Evolutionary conservation across 2,797 vertebrate species (phyloP).

Genomic region (Mycteria americana): DNA sequence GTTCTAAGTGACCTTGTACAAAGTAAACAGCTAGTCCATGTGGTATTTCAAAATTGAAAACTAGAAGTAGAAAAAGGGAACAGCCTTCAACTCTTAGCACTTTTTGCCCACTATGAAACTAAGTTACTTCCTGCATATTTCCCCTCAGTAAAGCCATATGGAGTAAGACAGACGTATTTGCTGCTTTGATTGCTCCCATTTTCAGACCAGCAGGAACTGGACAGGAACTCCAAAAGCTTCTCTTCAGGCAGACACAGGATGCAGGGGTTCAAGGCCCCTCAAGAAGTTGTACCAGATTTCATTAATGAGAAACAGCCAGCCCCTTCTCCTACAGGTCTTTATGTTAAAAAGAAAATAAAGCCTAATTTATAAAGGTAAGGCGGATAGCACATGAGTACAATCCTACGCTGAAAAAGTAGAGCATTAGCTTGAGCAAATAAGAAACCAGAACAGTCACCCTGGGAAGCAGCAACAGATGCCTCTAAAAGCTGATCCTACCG

Average conservation of each 20-base stretch:
- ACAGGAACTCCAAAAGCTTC: not conserved
- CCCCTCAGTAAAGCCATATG: not conserved
- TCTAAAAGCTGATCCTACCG: not conserved
- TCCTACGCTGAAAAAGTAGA: not conserved
- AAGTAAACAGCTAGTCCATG: slow-evolving; percentile 45
- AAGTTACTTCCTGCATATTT: slow-evolving; percentile 39
- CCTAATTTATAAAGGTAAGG: not conserved
- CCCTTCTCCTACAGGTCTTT: not conserved
- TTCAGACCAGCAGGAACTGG: not conserved
- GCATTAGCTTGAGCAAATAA: not conserved
- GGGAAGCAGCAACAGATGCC: not conserved
- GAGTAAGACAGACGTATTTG: not conserved
- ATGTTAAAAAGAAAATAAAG: not conserved
- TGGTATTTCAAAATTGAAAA: slow-evolving; percentile 56
- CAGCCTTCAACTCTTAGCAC: not conserved
- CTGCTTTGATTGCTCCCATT: not conserved
- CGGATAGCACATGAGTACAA: not conserved
- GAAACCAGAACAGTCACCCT: not conserved
- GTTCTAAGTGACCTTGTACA: slow-evolving; percentile 55
- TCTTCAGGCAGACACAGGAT: not conserved
- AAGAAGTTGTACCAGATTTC: not conserved
- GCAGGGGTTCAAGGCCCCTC: not conserved
- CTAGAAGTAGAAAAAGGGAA: slow-evolving; percentile 62
- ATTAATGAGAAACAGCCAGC: not conserved
- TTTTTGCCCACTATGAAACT: slow-evolving; percentile 54